Base-by-base conservation (phyloP, 2,113 vertebrate genomes). In the Mellivora capensis region DNA sequence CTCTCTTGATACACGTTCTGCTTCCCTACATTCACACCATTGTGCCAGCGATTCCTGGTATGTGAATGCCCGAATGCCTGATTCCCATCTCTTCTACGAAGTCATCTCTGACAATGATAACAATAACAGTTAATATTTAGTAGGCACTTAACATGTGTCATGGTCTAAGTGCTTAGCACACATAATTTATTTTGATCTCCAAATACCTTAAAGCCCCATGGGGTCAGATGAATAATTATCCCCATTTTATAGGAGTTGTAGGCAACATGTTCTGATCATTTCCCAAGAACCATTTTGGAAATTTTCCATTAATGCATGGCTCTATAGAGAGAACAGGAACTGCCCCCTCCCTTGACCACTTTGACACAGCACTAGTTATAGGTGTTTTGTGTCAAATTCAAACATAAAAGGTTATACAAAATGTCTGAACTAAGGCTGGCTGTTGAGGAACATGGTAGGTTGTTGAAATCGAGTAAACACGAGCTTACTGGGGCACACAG, bases 401-500 rank as follows among this genome's bases (percentile, higher is more conserved):
- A 85, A 91, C 64, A 93, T 72, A 84, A 96, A 97, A 95, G 71
- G 11, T 93, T 93, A 64, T 52, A 52, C 7, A 86, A 25, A 89
- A 76, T 57, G 61, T 64, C 37, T 87, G 57, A 97, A 93, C 44
- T 90, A 90, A 93, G 57, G 59, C 18, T 91, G 72, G 71, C 52
- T 90, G 37, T 91, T 94, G 80, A 85, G 47, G 34, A 42, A 87
- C 27, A 44, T 13, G 42, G 42, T 67, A 21, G 47, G 79, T 77
- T 93, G 92, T 93, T 94, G 90, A 97, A 96, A 87, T 76, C 42
- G 94, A 87, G 57, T 92, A 92, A 97, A 91, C 88, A 94, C 91
- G 54, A 85, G 81, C 69, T 77, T 81, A 80, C 91, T 77, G 79
- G 59, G 94, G 57, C 39, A 54, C 31, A 85, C 6, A n/a, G 64